Base-by-base conservation (phyloP, 2,888 invertebrate species). In the Bhutanitis thaidina region DNA sequence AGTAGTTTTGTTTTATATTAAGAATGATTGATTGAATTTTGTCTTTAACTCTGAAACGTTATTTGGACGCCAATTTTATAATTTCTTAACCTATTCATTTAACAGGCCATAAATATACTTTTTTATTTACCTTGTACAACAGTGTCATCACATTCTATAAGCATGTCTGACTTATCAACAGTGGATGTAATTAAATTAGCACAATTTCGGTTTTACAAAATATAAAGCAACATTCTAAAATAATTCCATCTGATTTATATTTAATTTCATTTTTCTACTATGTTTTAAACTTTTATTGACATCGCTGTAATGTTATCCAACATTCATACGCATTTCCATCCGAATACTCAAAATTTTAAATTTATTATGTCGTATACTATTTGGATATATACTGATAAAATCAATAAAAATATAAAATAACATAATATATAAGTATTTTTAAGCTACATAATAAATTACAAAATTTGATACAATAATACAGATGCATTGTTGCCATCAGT, bases 311-410 rank as follows among this genome's bases (percentile, higher is more conserved):
- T 30, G 13, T 27, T 12, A 30, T 20, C 13, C 10, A n/a, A 32
- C 38, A 32, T 46, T 16, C 20, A 38, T 20, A 46, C 13, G 29
- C 12, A 34, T 34, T 34, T 12, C 7, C 8, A 8, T 8, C 27
- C 1, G 2, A 8, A 27, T 8, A 27, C 34, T 39, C 47, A 10
- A 38, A 25, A 25, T 25, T 34, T 32, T 15, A 47, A 40, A n/a
- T 46, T 38, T 44, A 50, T 50, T 44, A 50, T 50, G 39, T 39
- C 44, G 34, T 45, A 50, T 40, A 50, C 39, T 38, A 34, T 49
- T 30, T 25, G 27, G 13, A 39, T 20, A 29, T 35, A 16, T 30
- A 20, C 41, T 12, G 9, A 38, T 40, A 16, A 27, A 16, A 16
- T 7, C 16, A 41, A 41, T 41, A 43, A 41, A 16, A 15, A 36